These are phyloP conservation scores for Emys orbicularis DNA, from an alignment of 2,797 vertebrate species.

Conservation along the genomic window DNA sequence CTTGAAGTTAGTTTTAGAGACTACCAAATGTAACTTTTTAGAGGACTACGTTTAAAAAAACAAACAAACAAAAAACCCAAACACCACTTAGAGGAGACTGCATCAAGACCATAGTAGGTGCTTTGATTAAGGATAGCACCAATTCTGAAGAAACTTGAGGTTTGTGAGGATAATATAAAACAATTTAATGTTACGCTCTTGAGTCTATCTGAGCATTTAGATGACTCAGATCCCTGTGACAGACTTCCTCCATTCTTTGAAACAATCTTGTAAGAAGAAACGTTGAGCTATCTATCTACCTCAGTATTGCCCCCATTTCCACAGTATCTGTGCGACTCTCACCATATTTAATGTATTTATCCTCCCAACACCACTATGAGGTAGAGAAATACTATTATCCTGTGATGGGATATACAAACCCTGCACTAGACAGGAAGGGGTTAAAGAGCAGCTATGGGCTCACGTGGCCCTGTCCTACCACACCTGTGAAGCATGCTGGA, in stretches of 20 bases:
- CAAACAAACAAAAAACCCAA: neutral
- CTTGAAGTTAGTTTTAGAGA: neutral
- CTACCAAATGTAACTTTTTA: neutral
- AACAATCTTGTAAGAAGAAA: neutral
- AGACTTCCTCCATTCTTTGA: neutral
- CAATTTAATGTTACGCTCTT: neutral
- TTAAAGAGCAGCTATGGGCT: no score
- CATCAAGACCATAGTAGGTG: neutral
- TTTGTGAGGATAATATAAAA: neutral
- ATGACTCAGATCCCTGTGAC: neutral
- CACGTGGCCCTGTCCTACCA: no score
- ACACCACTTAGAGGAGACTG: neutral
- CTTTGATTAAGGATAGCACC: neutral
- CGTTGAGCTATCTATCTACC: neutral
- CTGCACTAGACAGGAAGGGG: no score
- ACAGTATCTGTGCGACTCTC: neutral
- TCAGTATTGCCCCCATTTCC: neutral
- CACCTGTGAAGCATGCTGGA: no score
- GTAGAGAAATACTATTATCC: no score
- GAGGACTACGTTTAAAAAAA: neutral
- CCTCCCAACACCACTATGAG: neutral
- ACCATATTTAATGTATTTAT: constrained; percentile 28
- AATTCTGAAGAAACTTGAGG: neutral
- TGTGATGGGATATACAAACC: no score
- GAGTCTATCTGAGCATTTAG: neutral